Evolutionary conservation across 2,797 vertebrate species (phyloP), one percentile per base, ranked within the genome.

Genomic region (Poecilia wingei): DNA sequence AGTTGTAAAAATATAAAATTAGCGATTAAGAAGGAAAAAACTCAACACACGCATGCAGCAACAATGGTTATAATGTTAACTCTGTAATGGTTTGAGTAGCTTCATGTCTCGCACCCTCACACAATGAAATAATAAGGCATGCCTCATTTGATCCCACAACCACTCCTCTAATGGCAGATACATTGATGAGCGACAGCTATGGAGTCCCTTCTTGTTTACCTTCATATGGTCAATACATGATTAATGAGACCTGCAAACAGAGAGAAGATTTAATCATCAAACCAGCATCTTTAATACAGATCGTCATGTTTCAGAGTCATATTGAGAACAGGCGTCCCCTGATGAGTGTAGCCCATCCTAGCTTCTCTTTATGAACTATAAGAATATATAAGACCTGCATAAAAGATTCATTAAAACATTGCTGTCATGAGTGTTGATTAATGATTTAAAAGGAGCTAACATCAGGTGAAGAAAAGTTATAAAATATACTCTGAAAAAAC

Each of bases 81-180:
- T 94, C 95, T 94, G 95, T 95, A 94, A 95, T 91, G 93, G 92
- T 96, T 95, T 93, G 77, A 86, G 91, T 94, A 93, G 91, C 92
- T 95, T 77, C 93, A 73, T 85, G 88, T 90, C 94, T 94, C 94
- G 82, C 94, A 95, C 92, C 89, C 93, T 96, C 95, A 94, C 95
- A 96, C 94, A 93, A 93, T 91, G 95, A 96, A 96, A 96, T 97
- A 95, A 96, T 98, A 98, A 98, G 97, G 97, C 98, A 98, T 98
- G 97, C 98, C 96, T 97, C 96, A 87, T 90, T 86, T 83, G 94
- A 83, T 87, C 89, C 75, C 84, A 87, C 79, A 61, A 83, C 81
- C 83, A 84, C 51, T 85, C 82, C 80, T 82, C 84, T 78, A 93
- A 91, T 89, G 89, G 89, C 87, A 91, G 89, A 93, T 86, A 91